A percentile compares a stretch with the other conserved stretches of the same genome.
Evolutionary conservation across 2,888 invertebrate genomes (phyloP).

Genomic region (Baccha elongata): DNA sequence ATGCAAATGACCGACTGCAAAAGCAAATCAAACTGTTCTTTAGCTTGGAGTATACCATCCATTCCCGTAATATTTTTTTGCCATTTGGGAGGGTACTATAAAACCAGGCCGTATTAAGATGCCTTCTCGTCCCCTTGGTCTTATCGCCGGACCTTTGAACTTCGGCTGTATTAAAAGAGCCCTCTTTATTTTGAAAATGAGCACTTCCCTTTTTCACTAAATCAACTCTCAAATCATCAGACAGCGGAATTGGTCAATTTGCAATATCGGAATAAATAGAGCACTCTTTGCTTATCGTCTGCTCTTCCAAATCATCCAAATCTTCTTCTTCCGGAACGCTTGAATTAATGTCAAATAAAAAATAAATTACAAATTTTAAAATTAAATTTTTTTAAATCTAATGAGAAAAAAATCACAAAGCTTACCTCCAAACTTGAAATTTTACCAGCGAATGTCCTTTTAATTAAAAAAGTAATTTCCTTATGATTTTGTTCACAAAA

Average conservation of each 20-base stretch:
- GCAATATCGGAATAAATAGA: no score
- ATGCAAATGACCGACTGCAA: background rate
- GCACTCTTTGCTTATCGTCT: no score
- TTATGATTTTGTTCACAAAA: conserved; percentile 25
- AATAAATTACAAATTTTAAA: no score
- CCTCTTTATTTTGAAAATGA: conserved; percentile 30
- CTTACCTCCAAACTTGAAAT: conserved; percentile 31
- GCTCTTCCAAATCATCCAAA: no score
- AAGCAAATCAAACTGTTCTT: conserved; percentile 31
- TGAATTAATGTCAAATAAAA: no score
- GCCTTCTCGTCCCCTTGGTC: conserved; percentile 29
- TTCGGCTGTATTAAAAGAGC: conserved; percentile 35
- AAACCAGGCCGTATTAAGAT: conserved; percentile 26
- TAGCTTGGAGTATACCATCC: conserved; percentile 35
- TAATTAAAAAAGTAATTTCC: conserved; percentile 26
- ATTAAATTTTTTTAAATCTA: no score
- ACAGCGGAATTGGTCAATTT: no score
- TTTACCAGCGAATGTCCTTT: conserved; percentile 30
- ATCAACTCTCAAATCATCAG: no score
- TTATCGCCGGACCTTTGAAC: no score
- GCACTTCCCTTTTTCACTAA: no score
- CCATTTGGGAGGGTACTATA: conserved; percentile 34
- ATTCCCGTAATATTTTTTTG: conserved; percentile 31
- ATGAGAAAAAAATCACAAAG: conserved; percentile 17
- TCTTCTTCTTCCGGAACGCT: no score